phyloP scores from a whole-genome alignment of 2,113 vertebrate species.

The Microcebus ravelobensis region DNA sequence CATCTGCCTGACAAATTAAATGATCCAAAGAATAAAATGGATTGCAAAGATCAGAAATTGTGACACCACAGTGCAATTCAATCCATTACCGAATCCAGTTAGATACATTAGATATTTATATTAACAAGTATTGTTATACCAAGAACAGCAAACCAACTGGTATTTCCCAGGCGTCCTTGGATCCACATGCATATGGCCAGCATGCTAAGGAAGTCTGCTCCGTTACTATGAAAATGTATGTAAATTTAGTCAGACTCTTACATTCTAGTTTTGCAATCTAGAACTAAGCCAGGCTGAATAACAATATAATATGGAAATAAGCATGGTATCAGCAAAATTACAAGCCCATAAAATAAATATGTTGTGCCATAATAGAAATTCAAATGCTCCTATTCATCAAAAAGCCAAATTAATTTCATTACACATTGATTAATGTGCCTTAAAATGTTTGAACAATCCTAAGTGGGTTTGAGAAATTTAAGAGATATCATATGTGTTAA shows the following conservation, averaged over 20 bases:
- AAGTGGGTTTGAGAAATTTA: neutral
- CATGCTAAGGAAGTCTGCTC: neutral
- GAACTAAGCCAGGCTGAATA: neutral
- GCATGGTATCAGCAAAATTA: neutral
- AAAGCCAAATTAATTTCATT: neutral
- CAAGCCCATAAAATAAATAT: neutral
- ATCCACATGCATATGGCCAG: neutral
- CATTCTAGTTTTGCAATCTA: neutral
- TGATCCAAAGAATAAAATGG: constrained; percentile 80
- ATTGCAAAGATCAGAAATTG: constrained; percentile 76
- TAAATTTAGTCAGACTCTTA: neutral
- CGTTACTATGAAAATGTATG: neutral
- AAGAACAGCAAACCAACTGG: neutral
- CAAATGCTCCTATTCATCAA: neutral
- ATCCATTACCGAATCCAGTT: constrained; percentile 35
- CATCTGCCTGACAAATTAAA: constrained; percentile 80
- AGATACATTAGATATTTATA: constrained; percentile 65
- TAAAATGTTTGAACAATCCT: neutral
- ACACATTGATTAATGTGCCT: neutral
- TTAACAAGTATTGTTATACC: neutral
- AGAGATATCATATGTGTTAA: neutral
- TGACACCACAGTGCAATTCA: constrained; percentile 66
- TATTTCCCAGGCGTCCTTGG: neutral
- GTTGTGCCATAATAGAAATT: neutral
- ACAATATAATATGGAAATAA: neutral